These are phyloP conservation scores for Drosophila anomelani DNA, from an alignment of 2,888 invertebrate genomes.

Conservation along the genomic window DNA sequence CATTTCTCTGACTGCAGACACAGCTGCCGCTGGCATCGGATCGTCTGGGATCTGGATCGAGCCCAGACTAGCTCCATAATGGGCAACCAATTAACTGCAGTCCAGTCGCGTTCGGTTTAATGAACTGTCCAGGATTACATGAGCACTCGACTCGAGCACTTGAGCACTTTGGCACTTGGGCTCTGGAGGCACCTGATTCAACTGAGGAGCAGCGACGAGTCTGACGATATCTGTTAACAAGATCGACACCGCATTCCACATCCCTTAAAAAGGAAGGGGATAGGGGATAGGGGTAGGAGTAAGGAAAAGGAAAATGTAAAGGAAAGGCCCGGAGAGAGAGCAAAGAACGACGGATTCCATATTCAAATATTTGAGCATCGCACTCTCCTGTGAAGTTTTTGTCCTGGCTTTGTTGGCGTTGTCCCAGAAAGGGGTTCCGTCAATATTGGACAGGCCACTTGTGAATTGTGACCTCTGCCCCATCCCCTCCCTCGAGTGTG, in stretches of 20 bases:
- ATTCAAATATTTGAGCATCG: constrained; percentile 66
- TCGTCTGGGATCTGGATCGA: constrained; percentile 13
- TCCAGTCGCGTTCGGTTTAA: constrained; percentile 44
- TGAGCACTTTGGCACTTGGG: constrained; percentile 13
- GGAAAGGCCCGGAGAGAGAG: not conserved
- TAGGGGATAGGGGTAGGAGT: too few relatives aligned
- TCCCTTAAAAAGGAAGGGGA: constrained; percentile 9
- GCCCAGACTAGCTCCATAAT: constrained; percentile 37
- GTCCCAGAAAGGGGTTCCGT: constrained; percentile 57
- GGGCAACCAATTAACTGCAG: constrained; percentile 44
- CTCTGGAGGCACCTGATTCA: constrained; percentile 4
- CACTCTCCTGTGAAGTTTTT: constrained; percentile 62
- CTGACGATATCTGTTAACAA: constrained; percentile 41
- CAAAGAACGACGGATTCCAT: constrained; percentile 8
- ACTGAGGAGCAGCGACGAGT: not conserved
- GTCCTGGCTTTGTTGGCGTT: constrained; percentile 26
- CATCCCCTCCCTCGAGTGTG: not conserved
- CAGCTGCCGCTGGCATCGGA: constrained; percentile 9
- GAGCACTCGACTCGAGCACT: constrained; percentile 33
- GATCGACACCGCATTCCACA: constrained; percentile 44
- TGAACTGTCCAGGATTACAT: constrained; percentile 48
- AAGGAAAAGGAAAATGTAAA: not conserved
- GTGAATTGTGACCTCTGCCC: constrained; percentile 40
- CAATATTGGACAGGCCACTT: constrained; percentile 70
- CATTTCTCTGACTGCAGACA: constrained; percentile 17